Conservation (phyloP, 2,797 vertebrate species). For the Chelon labrosus region DNA sequence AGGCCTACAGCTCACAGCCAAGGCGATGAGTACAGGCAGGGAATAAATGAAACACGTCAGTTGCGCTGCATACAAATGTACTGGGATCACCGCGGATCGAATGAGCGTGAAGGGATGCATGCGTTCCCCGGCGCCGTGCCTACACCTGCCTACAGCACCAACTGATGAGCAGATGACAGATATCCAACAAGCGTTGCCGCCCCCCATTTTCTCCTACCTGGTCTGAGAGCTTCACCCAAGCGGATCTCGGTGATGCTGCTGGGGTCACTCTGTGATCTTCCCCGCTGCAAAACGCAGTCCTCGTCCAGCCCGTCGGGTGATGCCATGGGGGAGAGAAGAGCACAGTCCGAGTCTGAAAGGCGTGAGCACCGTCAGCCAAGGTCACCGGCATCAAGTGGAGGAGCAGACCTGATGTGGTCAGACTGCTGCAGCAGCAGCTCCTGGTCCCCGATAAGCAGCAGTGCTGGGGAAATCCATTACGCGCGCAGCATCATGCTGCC, state of each 20-base stretch:
- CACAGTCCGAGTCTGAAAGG: slow-evolving; percentile 11
- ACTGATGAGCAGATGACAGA: slow-evolving; percentile 26
- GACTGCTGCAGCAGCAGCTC: slow-evolving; percentile 67
- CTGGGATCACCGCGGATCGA: slow-evolving; percentile 25
- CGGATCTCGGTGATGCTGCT: slow-evolving; percentile 92
- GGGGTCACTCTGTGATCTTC: slow-evolving; percentile 96
- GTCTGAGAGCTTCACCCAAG: slow-evolving; percentile 81
- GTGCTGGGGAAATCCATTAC: slow-evolving; percentile 75
- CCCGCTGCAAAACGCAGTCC: slow-evolving; percentile 89
- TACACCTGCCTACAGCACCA: neutral
- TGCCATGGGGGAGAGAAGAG: slow-evolving; percentile 86
- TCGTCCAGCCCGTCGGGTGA: slow-evolving; percentile 88
- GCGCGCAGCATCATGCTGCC: slow-evolving; percentile 66
- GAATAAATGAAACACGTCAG: slow-evolving; percentile 58
- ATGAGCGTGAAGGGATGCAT: slow-evolving; percentile 11
- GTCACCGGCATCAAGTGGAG: slow-evolving; percentile 75
- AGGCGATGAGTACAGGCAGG: slow-evolving; percentile 5
- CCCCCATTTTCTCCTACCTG: slow-evolving; percentile 84
- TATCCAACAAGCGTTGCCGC: slow-evolving; percentile 3
- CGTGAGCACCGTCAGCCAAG: slow-evolving; percentile 75
- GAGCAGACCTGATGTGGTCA: slow-evolving; percentile 47
- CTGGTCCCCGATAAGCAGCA: slow-evolving; percentile 58
- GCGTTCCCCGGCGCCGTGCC: slow-evolving; percentile 8
- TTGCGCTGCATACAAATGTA: slow-evolving; percentile 50
- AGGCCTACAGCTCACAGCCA: slow-evolving; percentile 29